A percentile compares a stretch with the other conserved stretches of the same genome.
Evolutionary conservation across 2,113 vertebrate genomes (phyloP).

Genomic region (Campylorhamphus procurvoides): DNA sequence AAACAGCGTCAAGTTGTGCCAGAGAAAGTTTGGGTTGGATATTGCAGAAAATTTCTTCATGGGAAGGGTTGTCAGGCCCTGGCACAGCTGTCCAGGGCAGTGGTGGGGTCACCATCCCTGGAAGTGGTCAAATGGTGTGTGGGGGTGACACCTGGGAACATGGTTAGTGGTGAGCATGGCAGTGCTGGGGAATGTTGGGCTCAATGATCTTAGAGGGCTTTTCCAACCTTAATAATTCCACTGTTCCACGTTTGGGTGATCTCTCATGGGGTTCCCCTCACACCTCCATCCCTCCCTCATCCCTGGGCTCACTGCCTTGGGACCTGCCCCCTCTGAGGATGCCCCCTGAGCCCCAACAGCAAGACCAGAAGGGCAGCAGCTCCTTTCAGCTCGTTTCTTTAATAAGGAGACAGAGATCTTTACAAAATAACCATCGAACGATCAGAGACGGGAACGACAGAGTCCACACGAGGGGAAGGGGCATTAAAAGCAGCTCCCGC

Average conservation of each 20-base stretch:
- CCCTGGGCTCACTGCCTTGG: not conserved
- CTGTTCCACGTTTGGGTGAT: not conserved
- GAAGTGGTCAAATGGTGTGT: not conserved
- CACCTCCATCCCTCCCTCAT: not conserved
- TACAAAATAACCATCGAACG: conserved; percentile 79
- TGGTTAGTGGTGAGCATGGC: not conserved
- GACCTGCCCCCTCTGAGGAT: accelerated
- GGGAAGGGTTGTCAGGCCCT: not conserved
- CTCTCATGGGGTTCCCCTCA: not conserved
- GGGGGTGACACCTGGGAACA: not conserved
- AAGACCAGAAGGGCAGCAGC: not conserved
- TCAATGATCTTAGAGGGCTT: not conserved
- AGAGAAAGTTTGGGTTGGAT: not conserved
- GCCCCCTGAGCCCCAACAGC: not conserved
- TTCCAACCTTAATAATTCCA: not conserved
- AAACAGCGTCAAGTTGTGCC: accelerated
- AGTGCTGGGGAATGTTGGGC: not conserved
- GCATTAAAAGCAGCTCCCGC: conserved; percentile 63
- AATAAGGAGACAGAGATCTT: conserved; percentile 78
- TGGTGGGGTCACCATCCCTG: accelerated
- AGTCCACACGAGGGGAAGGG: conserved; percentile 64
- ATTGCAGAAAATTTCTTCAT: not conserved
- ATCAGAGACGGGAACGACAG: conserved; percentile 69
- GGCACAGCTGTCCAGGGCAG: not conserved
- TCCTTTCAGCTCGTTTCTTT: conserved; percentile 80